Evolutionary conservation across 2,113 vertebrate genomes (phyloP).

Genomic region (Nematolebias whitei): DNA sequence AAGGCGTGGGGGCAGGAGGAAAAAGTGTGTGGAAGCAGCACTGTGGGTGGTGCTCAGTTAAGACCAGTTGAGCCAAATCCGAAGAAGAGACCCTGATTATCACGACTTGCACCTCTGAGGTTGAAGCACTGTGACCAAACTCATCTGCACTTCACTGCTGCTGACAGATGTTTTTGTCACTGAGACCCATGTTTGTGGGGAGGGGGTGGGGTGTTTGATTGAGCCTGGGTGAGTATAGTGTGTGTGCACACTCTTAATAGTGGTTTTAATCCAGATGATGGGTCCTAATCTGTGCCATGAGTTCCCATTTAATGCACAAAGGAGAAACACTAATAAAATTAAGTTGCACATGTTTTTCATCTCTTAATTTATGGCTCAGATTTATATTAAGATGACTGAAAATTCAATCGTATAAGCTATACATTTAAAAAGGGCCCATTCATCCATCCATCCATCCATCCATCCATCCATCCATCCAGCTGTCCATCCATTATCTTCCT

Average conservation of each 20-base stretch:
- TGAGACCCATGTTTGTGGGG: constrained; percentile 28
- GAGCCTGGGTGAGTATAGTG: constrained; percentile 24
- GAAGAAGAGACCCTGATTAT: constrained; percentile 67
- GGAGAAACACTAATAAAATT: constrained; percentile 34
- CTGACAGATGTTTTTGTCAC: constrained; percentile 62
- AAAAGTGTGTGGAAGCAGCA: constrained; percentile 8
- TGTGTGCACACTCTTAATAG: constrained; percentile 48
- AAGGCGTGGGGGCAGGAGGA: constrained; percentile 27
- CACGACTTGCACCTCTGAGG: constrained; percentile 63
- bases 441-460: too few species aligned
- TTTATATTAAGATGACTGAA: background rate
- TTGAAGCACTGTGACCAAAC: constrained; percentile 65
- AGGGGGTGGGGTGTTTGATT: constrained; percentile 3
- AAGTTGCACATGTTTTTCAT: constrained; percentile 1
- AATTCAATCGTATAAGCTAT: too few species aligned
- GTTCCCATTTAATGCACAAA: constrained; percentile 33
- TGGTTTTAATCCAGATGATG: constrained; percentile 65
- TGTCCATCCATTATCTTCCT: too few species aligned
- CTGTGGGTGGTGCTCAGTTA: constrained; percentile 28
- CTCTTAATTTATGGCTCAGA: background rate
- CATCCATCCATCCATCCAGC: too few species aligned
- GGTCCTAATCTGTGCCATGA: constrained; percentile 41
- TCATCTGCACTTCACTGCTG: constrained; percentile 44
- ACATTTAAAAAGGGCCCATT: too few species aligned
- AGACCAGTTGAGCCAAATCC: constrained; percentile 14